Evolutionary conservation across 2,797 vertebrate species (phyloP).

Genomic region (Phyllotis vaccarum): DNA sequence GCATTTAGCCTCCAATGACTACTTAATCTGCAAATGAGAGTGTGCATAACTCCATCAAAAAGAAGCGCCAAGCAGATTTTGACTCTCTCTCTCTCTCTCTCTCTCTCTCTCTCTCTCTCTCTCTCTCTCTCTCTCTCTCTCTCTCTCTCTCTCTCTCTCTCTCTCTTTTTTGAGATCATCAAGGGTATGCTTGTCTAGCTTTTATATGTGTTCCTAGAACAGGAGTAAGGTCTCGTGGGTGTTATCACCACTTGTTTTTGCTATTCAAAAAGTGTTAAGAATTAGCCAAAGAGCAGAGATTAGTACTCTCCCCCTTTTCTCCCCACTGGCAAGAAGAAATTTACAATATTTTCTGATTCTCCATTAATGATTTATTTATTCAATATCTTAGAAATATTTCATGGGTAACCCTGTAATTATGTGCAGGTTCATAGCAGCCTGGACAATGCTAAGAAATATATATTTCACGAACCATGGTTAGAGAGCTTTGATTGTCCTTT

Average conservation of each 20-base stretch:
- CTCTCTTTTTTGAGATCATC: no score
- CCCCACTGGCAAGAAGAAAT: neutral
- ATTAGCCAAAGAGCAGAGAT: neutral
- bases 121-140: no score
- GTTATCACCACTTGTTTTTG: neutral
- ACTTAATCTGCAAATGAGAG: neutral
- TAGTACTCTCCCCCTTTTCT: neutral
- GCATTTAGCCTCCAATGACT: neutral
- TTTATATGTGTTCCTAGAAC: neutral
- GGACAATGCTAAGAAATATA: neutral
- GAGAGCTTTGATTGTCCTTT: neutral
- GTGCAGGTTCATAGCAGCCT: neutral
- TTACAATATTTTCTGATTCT: neutral
- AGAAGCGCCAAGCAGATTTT: neutral
- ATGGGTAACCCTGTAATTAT: neutral
- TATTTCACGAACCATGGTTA: neutral
- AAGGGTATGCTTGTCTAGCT: neutral
- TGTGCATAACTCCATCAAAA: neutral
- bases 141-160: no score
- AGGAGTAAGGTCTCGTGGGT: neutral
- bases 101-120: no score
- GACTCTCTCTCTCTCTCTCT: no score
- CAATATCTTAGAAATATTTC: conserved; percentile 4
- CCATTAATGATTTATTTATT: conserved; percentile 11
- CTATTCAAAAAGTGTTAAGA: neutral